A percentile compares a stretch with the other conserved stretches of the same genome.
Evolutionary conservation across 2,797 vertebrate species (phyloP).

Genomic region (Neomorphus geoffroyi): DNA sequence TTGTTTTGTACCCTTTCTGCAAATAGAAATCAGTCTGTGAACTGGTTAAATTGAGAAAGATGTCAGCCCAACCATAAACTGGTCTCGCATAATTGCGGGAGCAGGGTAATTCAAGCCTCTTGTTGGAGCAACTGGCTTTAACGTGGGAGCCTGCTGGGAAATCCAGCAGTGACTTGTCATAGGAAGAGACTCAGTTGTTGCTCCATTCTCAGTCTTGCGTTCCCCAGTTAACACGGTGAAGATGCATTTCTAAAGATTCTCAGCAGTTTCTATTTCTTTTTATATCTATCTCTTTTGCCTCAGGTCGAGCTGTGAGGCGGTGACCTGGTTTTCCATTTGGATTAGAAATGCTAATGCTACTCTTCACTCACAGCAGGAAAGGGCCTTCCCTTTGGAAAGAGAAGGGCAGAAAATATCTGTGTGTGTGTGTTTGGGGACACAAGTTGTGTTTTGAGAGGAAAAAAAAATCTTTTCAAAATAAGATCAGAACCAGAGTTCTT

Average conservation of each 20-base stretch:
- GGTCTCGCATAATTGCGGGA: neutral
- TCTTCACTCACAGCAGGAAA: neutral
- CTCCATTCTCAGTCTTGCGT: neutral
- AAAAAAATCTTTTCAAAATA: neutral
- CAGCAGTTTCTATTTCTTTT: neutral
- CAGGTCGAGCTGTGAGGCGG: neutral
- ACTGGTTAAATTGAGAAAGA: neutral
- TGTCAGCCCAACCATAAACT: neutral
- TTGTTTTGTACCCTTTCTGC: neutral
- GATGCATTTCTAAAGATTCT: neutral
- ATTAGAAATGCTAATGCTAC: neutral
- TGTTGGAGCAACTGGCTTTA: neutral
- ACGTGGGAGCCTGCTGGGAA: neutral
- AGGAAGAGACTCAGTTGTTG: neutral
- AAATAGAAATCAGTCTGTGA: neutral
- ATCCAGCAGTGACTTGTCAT: fast-evolving
- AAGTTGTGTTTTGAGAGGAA: fast-evolving
- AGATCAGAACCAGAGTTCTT: neutral
- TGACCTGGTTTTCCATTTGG: neutral
- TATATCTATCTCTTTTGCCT: neutral
- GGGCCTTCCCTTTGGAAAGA: neutral
- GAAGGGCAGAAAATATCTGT: neutral
- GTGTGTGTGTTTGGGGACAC: fast-evolving
- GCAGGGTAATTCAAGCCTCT: neutral
- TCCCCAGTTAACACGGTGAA: neutral